Percentiles rank a stretch among this genome's conserved stretches.
Evolutionary conservation across 2,113 vertebrate species (phyloP).

Genomic region (Delphinus delphis): DNA sequence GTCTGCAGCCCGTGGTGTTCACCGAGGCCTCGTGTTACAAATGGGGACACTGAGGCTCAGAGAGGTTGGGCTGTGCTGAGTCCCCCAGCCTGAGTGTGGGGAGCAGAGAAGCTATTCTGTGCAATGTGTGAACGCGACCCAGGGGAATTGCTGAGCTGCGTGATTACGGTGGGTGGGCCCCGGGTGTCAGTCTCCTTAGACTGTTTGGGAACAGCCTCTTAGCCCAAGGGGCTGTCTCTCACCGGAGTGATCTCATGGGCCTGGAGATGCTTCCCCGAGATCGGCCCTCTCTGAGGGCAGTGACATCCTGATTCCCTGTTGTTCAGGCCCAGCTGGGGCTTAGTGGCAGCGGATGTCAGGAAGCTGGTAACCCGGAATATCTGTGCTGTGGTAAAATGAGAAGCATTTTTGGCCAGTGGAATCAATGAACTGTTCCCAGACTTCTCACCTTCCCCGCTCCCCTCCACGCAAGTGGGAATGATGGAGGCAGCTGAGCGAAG

Average conservation of each 20-base stretch:
- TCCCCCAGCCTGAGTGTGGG: neutral
- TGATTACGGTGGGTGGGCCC: neutral
- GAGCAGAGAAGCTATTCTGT: neutral
- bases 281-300: neutral
- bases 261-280: neutral
- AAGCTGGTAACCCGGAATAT: neutral
- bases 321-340: neutral
- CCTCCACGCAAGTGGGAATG: neutral
- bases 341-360: neutral
- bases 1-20: neutral
- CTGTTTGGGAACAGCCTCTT: neutral
- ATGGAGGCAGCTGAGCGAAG: neutral
- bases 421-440: neutral
- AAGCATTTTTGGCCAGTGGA: neutral
- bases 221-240: neutral
- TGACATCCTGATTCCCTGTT: neutral
- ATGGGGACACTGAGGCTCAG: neutral
- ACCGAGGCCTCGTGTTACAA: neutral
- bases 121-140: accelerated
- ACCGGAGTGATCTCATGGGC: neutral
- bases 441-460: neutral
- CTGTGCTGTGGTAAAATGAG: neutral
- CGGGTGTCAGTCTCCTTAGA: neutral
- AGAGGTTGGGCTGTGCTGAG: neutral
- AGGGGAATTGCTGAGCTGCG: neutral